phyloP scores from a whole-genome alignment of 2,797 vertebrate genomes.

The Siniperca obscura region DNA sequence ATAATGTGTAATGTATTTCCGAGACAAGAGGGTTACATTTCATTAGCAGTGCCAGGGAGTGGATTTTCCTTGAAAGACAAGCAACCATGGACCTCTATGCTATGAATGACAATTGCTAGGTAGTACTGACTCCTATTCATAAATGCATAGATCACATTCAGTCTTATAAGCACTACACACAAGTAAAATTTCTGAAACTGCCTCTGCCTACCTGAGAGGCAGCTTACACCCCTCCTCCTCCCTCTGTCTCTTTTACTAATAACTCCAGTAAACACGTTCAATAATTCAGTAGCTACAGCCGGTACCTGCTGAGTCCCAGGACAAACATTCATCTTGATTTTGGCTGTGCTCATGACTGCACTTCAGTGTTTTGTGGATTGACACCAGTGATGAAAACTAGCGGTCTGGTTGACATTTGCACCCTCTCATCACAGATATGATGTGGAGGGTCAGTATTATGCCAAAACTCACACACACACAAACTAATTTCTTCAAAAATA shows the following conservation, averaged over 20 bases:
- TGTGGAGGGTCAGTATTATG: background rate
- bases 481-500: constrained; percentile 34
- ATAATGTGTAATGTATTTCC: background rate
- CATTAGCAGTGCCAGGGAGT: background rate
- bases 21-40: background rate
- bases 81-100: too few species aligned
- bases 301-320: constrained; percentile 32
- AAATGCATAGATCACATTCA: background rate
- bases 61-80: background rate
- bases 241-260: constrained; percentile 11
- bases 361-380: background rate
- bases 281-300: constrained; percentile 40
- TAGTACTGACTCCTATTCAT: background rate
- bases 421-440: too few species aligned
- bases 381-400: background rate
- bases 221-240: constrained; percentile 7
- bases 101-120: background rate
- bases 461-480: constrained; percentile 25
- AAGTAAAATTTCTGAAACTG: constrained; percentile 2
- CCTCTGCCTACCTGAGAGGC: constrained; percentile 5
- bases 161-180: background rate
- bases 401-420: too few species aligned
- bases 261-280: constrained; percentile 46
- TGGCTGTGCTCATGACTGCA: background rate
- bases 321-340: constrained; percentile 34